Evolutionary conservation across 2,888 invertebrate genomes (phyloP).

Genomic region (Dasypogon diadema): DNA sequence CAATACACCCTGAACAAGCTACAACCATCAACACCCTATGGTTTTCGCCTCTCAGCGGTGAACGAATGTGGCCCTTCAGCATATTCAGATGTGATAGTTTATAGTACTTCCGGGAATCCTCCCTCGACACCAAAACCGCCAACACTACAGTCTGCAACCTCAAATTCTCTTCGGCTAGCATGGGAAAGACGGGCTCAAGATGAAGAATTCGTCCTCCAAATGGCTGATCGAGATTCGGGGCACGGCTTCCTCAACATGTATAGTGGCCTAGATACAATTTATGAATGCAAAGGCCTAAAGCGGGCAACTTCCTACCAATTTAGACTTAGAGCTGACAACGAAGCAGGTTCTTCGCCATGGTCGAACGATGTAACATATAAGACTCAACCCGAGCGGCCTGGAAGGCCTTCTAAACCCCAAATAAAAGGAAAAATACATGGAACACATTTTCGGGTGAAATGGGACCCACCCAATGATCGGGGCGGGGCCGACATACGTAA

Average conservation of each 20-base stretch:
- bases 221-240: slow-evolving; percentile 77
- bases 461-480: slow-evolving; percentile 83
- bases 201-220: slow-evolving; percentile 85
- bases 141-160: slow-evolving; percentile 73
- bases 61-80: slow-evolving; percentile 83
- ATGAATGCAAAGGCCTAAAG: slow-evolving; percentile 76
- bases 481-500: slow-evolving; percentile 79
- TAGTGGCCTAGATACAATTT: slow-evolving; percentile 79
- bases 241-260: slow-evolving; percentile 86
- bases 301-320: slow-evolving; percentile 86
- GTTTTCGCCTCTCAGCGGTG: slow-evolving; percentile 85
- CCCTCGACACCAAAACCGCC: slow-evolving; percentile 86
- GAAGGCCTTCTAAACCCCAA: slow-evolving; percentile 80
- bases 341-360: slow-evolving; percentile 86
- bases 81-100: slow-evolving; percentile 77
- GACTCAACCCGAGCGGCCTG: slow-evolving; percentile 84
- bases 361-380: slow-evolving; percentile 82
- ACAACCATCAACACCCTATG: slow-evolving; percentile 82
- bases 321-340: slow-evolving; percentile 83
- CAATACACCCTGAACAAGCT: slow-evolving; percentile 82
- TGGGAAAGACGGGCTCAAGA: slow-evolving; percentile 84
- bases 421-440: slow-evolving; percentile 87
- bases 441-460: slow-evolving; percentile 82
- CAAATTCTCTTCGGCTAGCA: slow-evolving; percentile 76
- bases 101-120: slow-evolving; percentile 83